Evolutionary conservation across 92 coral and sea anemone species (phyloP).

Genomic region (Paramuricea clavata): DNA sequence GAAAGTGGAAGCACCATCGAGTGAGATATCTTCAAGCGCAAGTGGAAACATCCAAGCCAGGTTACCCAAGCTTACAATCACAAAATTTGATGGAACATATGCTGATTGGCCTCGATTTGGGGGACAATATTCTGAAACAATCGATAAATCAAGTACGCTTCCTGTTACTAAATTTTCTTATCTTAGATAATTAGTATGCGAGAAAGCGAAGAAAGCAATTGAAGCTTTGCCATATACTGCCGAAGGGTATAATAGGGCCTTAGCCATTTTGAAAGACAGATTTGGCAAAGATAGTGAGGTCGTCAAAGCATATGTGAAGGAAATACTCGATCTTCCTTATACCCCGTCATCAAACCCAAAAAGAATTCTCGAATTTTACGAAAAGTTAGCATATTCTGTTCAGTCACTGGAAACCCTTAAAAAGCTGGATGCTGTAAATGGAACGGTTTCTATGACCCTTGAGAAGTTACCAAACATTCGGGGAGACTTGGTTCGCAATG

Average conservation of each 20-base stretch:
- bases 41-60: not conserved
- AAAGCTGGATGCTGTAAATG: not conserved
- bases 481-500: not conserved
- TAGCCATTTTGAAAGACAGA: slow-evolving; percentile 45
- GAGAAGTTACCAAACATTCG: not conserved
- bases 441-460: not conserved
- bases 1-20: not conserved
- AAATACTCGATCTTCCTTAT: slow-evolving; percentile 51
- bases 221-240: slow-evolving; percentile 48
- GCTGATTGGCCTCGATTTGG: not conserved
- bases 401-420: not conserved
- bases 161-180: slow-evolving; percentile 52
- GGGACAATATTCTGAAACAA: slow-evolving; percentile 6
- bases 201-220: slow-evolving; percentile 31
- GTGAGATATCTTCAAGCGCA: not conserved
- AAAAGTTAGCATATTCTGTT: not conserved
- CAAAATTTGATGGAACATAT: not conserved
- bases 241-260: slow-evolving; percentile 61
- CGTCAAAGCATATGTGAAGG: slow-evolving; percentile 51
- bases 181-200: slow-evolving; percentile 25
- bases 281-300: slow-evolving; percentile 52
- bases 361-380: slow-evolving; percentile 22
- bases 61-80: not conserved
- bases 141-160: slow-evolving; percentile 35
- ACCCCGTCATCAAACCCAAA: slow-evolving; percentile 12